Evolutionary conservation across 35 echinoderm and acorn worm genomes (phyloP), one percentile per base, ranked within the genome.

Genomic region (Apostichopus parvimensis): DNA sequence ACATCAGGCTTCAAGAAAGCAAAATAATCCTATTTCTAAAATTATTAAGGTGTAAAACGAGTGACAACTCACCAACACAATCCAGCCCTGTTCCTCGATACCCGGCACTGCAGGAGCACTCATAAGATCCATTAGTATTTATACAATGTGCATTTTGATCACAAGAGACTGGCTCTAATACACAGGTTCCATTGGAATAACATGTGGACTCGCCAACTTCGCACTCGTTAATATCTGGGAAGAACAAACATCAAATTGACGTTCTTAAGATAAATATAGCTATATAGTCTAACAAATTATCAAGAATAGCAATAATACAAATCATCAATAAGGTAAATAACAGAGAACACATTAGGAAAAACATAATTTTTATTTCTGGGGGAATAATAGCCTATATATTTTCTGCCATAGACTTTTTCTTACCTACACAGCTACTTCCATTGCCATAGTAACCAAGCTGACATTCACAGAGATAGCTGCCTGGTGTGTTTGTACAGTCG

Each of bases 401-500:
- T 8, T 2, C 22, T 25, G 52, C 8, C 88, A 28, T 28, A 28
- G 26, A 45, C 34, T 0, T 45, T 45, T 45, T 45, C 34, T 92
- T 92, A 95, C 94, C 90, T 13, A 72, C 20, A 52, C 95, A 96
- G 11, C 12, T 15, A 13, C 62, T 80, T 53, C 93, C 95, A 68
- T 90, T 94, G 14, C 95, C 95, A 22, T 84, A 90, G 79, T 89
- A 96, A 22, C 95, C 95, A 77, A 62, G 11, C 24, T 78, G 86
- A 86, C 95, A 96, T 26, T 77, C 13, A 79, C 95, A 96, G 5
- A 55, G 77, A 77, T 90, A 96, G 55, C 90, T 89, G 5, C 95
- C 95, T 10, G 76, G 58, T 12, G 68, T 94, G 87, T 96, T 91
- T 25, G 6, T 92, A 82, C 95, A 96, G 7, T 77, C 75, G 54